Conservation (phyloP, 2,113 vertebrate species). For the Bos taurus region ARS-UCD2.0 NC_037329.1:96765501-96766000, state of each 20-base stretch:
- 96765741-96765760: neutral
- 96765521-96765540: neutral
- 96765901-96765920: neutral
- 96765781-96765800: neutral
- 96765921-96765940: neutral
- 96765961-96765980: neutral
- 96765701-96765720: neutral
- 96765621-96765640: neutral
- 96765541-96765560: neutral
- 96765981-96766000: neutral
- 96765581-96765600: neutral
- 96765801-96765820: neutral
- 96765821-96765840: neutral
- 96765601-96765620: neutral
- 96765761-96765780: neutral
- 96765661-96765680: neutral
- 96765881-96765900: neutral
- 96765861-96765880: neutral
- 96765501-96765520: neutral
- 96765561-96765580: neutral
- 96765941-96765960: neutral
- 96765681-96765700: neutral
- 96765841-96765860: neutral
- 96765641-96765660: neutral
- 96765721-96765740: neutral